Conservation (phyloP, 2,113 vertebrate genomes). For the Balaeniceps rex region DNA sequence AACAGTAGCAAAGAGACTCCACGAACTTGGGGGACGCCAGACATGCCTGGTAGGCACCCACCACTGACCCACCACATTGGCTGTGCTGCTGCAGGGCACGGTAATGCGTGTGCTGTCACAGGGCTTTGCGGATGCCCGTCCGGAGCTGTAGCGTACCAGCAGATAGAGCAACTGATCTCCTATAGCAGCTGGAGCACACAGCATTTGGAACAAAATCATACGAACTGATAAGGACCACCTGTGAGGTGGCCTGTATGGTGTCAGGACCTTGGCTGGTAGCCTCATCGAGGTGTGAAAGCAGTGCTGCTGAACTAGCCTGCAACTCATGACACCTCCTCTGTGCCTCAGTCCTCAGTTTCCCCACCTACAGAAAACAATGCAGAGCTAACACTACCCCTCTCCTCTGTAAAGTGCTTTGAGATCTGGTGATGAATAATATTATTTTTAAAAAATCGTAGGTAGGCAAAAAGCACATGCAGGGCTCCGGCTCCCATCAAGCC, state of each 20-base stretch:
- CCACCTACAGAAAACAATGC: background rate
- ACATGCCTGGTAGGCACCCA: background rate
- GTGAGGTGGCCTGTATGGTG: background rate
- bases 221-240: background rate
- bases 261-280: background rate
- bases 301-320: background rate
- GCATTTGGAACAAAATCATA: background rate
- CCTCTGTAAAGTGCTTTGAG: background rate
- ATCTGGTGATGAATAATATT: background rate
- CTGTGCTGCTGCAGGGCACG: background rate
- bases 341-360: background rate
- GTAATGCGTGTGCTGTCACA: background rate
- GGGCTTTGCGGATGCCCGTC: background rate
- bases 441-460: background rate
- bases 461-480: background rate
- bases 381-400: background rate
- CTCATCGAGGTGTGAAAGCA: background rate
- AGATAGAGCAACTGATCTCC: background rate
- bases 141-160: too few species aligned
- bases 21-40: background rate
- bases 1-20: background rate
- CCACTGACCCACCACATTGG: fast-evolving
- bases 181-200: background rate
- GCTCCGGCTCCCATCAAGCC: fast-evolving
- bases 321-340: background rate